Conservation (phyloP, 37 sponge, comb jelly and placozoan genomes). For the Tethya wilhelma region DNA sequence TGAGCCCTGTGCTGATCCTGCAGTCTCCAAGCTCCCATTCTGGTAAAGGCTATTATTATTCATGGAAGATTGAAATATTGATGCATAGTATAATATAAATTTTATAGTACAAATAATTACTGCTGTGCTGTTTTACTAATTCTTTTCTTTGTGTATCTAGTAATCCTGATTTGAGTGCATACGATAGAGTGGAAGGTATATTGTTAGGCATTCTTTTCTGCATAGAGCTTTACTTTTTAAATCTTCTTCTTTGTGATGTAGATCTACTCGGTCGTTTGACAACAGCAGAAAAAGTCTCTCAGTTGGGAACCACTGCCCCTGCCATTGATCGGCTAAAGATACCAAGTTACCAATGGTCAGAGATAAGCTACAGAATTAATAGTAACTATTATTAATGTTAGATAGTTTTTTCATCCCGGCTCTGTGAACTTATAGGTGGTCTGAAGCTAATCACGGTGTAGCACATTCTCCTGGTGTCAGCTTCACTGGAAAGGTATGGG, state of each 20-base stretch:
- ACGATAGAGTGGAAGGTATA: too few relatives aligned
- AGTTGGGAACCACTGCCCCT: slow-evolving; percentile 44
- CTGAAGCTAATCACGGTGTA: slow-evolving; percentile 71
- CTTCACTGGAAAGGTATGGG: slow-evolving; percentile 54
- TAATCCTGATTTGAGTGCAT: neutral
- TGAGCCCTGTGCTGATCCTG: too few relatives aligned
- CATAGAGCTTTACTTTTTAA: too few relatives aligned
- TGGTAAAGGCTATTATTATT: too few relatives aligned
- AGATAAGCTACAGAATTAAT: neutral
- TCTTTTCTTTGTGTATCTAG: neutral
- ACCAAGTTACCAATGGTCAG: slow-evolving; percentile 68
- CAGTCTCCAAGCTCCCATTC: too few relatives aligned
- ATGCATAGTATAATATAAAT: too few relatives aligned
- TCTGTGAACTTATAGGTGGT: slow-evolving; percentile 62
- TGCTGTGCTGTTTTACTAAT: too few relatives aligned
- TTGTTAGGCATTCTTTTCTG: too few relatives aligned
- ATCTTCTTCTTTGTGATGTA: too few relatives aligned
- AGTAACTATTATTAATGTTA: neutral
- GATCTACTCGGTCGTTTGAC: slow-evolving; percentile 22
- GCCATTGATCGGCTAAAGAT: slow-evolving; percentile 33
- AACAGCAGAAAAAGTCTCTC: slow-evolving; percentile 39
- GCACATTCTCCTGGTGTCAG: slow-evolving; percentile 62
- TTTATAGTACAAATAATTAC: too few relatives aligned
- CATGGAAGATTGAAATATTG: too few relatives aligned
- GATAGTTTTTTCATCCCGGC: too few relatives aligned